Evolutionary conservation across 2,797 vertebrate genomes (phyloP).

Genomic region (Adrianichthys oophorus): DNA sequence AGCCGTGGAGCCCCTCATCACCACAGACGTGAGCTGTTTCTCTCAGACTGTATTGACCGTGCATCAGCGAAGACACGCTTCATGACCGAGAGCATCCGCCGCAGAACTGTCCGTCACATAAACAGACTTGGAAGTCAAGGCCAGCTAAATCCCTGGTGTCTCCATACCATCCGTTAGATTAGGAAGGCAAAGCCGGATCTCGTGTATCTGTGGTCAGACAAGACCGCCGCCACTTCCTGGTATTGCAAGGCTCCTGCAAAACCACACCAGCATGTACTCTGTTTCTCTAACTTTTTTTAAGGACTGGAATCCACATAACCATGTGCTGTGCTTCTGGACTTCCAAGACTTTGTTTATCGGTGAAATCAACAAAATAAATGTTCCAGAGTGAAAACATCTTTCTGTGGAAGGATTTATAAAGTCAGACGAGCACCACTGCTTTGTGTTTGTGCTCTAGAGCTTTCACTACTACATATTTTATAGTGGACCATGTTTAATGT

Average conservation of each 20-base stretch:
- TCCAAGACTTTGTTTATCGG: constrained; percentile 68
- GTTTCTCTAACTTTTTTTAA: constrained; percentile 63
- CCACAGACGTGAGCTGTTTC: constrained; percentile 55
- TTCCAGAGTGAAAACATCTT: constrained; percentile 49
- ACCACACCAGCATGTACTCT: constrained; percentile 72
- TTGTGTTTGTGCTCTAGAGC: constrained; percentile 15
- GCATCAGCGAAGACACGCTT: constrained; percentile 74
- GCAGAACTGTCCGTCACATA: constrained; percentile 71
- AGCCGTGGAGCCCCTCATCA: constrained; percentile 38
- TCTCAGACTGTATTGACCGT: constrained; percentile 74
- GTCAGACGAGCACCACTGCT: constrained; percentile 32
- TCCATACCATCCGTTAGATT: constrained; percentile 72
- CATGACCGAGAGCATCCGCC: constrained; percentile 55
- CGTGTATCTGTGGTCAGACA: constrained; percentile 80
- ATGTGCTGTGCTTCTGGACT: constrained; percentile 71
- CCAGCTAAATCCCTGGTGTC: constrained; percentile 77
- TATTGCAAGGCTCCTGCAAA: constrained; percentile 76
- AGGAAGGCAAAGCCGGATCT: constrained; percentile 78
- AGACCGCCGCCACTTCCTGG: constrained; percentile 82
- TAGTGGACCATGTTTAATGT: constrained; percentile 44
- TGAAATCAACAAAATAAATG: constrained; percentile 63
- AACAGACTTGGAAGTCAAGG: constrained; percentile 80
- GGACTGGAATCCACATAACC: constrained; percentile 73
- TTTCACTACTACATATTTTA: constrained; percentile 42
- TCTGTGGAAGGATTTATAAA: constrained; percentile 26